These are phyloP conservation scores for Ophion obscuratus DNA, from an alignment of 2,888 invertebrate genomes.

Conservation along the genomic window DNA sequence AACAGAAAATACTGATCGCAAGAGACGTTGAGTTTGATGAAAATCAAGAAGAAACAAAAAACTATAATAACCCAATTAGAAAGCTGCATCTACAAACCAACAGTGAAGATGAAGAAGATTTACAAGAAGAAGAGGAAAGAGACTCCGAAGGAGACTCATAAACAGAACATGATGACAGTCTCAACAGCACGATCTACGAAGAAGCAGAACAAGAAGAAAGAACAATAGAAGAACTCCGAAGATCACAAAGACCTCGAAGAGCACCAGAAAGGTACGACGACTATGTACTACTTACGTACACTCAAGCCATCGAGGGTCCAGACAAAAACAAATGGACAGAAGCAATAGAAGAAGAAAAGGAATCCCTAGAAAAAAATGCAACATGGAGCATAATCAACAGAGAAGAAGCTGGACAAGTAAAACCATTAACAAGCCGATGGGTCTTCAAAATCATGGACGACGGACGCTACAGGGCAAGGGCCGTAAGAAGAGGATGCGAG, in stretches of 20 bases:
- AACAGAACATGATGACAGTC: not conserved
- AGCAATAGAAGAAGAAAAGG: slow-evolving; percentile 65
- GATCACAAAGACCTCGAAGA: slow-evolving; percentile 12
- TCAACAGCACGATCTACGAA: slow-evolving; percentile 15
- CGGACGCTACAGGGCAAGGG: slow-evolving; percentile 36
- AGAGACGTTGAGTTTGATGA: slow-evolving; percentile 60
- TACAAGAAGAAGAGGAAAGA: not conserved
- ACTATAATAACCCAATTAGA: no score
- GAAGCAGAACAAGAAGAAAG: not conserved
- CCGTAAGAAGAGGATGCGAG: slow-evolving; percentile 39
- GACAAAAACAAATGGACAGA: slow-evolving; percentile 52
- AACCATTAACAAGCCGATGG: slow-evolving; percentile 67
- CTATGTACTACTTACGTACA: slow-evolving; percentile 34
- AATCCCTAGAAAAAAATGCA: slow-evolving; percentile 65
- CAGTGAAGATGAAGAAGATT: not conserved
- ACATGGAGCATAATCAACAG: slow-evolving; percentile 61
- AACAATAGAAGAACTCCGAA: not conserved
- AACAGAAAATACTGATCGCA: slow-evolving; percentile 60
- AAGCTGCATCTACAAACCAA: no score
- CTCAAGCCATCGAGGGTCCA: slow-evolving; percentile 35
- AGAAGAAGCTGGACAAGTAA: slow-evolving; percentile 56
- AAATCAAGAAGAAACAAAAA: not conserved
- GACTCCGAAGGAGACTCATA: slow-evolving; percentile 8
- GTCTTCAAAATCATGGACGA: slow-evolving; percentile 69
- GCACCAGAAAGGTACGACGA: slow-evolving; percentile 10